A percentile compares a stretch with the other conserved stretches of the same genome.
Conservation (phyloP, 2,888 invertebrate species). For the Crepidodera aurea region DNA sequence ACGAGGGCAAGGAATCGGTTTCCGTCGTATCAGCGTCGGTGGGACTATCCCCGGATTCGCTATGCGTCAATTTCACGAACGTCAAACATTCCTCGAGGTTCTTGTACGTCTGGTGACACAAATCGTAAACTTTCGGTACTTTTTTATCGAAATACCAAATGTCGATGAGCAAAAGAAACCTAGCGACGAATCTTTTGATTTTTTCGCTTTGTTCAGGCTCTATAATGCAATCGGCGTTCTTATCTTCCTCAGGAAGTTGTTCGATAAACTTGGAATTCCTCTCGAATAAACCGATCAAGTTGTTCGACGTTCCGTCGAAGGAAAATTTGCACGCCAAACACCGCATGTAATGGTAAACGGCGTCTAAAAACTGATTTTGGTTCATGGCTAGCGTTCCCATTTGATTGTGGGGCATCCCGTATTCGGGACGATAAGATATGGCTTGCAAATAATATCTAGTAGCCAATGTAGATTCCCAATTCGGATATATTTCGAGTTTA, state of each 20-base stretch:
- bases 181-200: slow-evolving; percentile 62
- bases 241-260: slow-evolving; percentile 58
- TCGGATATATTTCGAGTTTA: slow-evolving; percentile 77
- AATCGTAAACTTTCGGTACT: slow-evolving; percentile 70
- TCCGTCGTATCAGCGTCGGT: slow-evolving; percentile 65
- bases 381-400: slow-evolving; percentile 86
- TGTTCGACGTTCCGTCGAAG: slow-evolving; percentile 91
- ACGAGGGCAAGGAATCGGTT: slow-evolving; percentile 64
- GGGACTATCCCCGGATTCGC: slow-evolving; percentile 64
- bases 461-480: slow-evolving; percentile 73
- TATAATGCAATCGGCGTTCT: slow-evolving; percentile 59
- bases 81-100: slow-evolving; percentile 78
- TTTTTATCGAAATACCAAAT: slow-evolving; percentile 72
- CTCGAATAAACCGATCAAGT: slow-evolving; percentile 78
- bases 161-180: slow-evolving; percentile 69
- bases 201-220: slow-evolving; percentile 60
- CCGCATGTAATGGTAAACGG: slow-evolving; percentile 89
- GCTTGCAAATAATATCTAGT: slow-evolving; percentile 88
- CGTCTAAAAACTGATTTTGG: slow-evolving; percentile 84
- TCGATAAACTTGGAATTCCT: slow-evolving; percentile 72
- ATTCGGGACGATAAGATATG: slow-evolving; percentile 75
- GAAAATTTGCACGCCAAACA: slow-evolving; percentile 79
- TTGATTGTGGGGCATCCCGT: slow-evolving; percentile 95
- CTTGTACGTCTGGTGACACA: slow-evolving; percentile 75
- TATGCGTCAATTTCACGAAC: slow-evolving; percentile 61